Evolutionary conservation across 1,140 invertebrate genomes (phyloP).

Genomic region (Dufourea novaeangliae): DNA sequence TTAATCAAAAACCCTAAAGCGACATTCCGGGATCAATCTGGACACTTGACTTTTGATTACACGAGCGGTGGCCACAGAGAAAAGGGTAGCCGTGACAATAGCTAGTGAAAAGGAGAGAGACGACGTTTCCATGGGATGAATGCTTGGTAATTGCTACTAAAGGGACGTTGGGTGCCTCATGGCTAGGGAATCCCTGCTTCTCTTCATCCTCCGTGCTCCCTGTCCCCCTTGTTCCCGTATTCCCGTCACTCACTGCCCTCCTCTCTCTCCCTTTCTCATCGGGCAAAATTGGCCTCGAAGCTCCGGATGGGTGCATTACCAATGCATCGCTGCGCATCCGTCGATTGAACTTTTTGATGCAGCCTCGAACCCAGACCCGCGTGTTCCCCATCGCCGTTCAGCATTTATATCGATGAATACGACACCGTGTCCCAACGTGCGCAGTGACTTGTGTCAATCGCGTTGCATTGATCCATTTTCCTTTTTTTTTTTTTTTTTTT

Average conservation of each 20-base stretch:
- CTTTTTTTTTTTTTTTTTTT: slow-evolving; percentile 28
- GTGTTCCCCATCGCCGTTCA: slow-evolving; percentile 26
- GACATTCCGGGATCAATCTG: slow-evolving; percentile 6
- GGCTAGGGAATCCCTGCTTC: slow-evolving; percentile 41
- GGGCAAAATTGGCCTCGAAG: slow-evolving; percentile 53
- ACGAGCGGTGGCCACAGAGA: neutral
- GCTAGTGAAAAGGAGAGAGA: slow-evolving; percentile 27
- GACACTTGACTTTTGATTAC: slow-evolving; percentile 32
- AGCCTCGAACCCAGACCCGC: slow-evolving; percentile 15
- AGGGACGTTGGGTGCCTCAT: slow-evolving; percentile 36
- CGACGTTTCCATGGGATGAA: slow-evolving; percentile 58
- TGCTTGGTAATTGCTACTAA: slow-evolving; percentile 67
- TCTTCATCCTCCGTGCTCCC: slow-evolving; percentile 26
- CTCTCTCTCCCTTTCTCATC: slow-evolving; percentile 16
- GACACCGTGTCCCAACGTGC: slow-evolving; percentile 37
- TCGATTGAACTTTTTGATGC: slow-evolving; percentile 67
- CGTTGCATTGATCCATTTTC: slow-evolving; percentile 60
- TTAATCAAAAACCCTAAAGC: neutral
- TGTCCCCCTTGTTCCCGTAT: slow-evolving; percentile 15
- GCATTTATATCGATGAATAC: slow-evolving; percentile 65
- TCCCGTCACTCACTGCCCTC: slow-evolving; percentile 16
- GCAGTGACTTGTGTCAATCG: slow-evolving; percentile 62
- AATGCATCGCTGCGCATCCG: slow-evolving; percentile 61
- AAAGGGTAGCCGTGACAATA: slow-evolving; percentile 19
- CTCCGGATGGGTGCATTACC: slow-evolving; percentile 61